Base-by-base conservation (phyloP, 2,888 invertebrate species). In the Microdon myrmicae region DNA sequence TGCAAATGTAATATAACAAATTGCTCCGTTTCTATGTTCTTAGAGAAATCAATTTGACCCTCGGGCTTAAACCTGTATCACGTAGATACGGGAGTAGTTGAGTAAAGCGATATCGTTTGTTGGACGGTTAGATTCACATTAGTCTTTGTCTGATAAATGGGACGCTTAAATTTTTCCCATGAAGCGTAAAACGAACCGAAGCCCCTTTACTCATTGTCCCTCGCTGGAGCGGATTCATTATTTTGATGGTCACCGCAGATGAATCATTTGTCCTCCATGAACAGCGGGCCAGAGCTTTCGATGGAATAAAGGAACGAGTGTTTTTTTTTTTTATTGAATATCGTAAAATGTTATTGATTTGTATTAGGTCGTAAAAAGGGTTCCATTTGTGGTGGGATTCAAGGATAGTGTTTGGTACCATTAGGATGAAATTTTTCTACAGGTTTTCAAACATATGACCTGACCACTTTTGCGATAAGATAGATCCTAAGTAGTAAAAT, bases 71-170 rank as follows among this genome's bases (percentile, higher is more conserved):
- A 7, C 19, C 29, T 8, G 13, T 41, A 7, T 20, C 19, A 31
- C 32, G 10, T 6, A n/a, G n/a, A n/a, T n/a, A n/a, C n/a, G n/a
- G n/a, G n/a, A n/a, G n/a, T n/a, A n/a, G n/a, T 9, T 31, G 14
- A 23, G 12, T 20, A 14, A 28, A 48, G 47, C 38, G 43, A 37
- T 44, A 49, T 56, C 41, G 48, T 14, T 48, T 39, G 48, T 16
- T 28, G 23, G 49, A 39, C 16, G 44, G 41, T 31, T 39, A 26
- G 34, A 39, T 48, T 16, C 34, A 32, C 12, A 22, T 9, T 14
- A 37, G 29, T 38, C 29, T 28, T 14, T 25, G 49, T 45, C 44
- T 61, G 61, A 61, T 61, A 49, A 29, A 61, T 61, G 43, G 29
- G 28, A 14, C 25, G 22, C 29, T 49, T 47, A 32, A 31, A 28